phyloP scores from a whole-genome alignment of 2,888 invertebrate genomes.

The Cryptosula pallasiana region DNA sequence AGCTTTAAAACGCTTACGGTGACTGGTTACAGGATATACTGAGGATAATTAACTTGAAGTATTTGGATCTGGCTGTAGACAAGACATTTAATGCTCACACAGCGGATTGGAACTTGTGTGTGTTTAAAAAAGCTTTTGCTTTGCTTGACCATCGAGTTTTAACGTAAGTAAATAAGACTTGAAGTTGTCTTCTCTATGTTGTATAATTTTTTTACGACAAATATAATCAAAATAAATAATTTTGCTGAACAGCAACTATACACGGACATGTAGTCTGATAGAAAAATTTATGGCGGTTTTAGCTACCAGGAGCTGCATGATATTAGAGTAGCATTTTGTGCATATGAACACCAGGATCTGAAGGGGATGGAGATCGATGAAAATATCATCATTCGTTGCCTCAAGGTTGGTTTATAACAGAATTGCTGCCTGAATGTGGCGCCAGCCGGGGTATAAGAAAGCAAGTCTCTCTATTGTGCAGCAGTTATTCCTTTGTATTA shows the following conservation, averaged over 20 bases:
- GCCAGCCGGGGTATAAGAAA: too few species aligned
- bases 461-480: too few species aligned
- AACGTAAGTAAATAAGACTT: conserved; percentile 29
- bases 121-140: conserved; percentile 34
- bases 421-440: too few species aligned
- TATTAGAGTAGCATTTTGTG: conserved; percentile 42
- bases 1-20: too few species aligned
- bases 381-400: conserved; percentile 38
- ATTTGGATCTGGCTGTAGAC: conserved; percentile 38
- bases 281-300: neutral
- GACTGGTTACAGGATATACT: conserved; percentile 38
- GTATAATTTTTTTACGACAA: too few species aligned
- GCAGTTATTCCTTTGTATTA: neutral
- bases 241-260: too few species aligned
- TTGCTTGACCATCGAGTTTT: conserved; percentile 33
- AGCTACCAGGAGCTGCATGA: conserved; percentile 44
- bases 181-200: too few species aligned
- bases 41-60: conserved; percentile 38
- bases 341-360: conserved; percentile 44
- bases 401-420: conserved; percentile 37
- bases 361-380: conserved; percentile 41
- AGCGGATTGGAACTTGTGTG: conserved; percentile 46
- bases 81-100: conserved; percentile 45
- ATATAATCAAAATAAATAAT: too few species aligned
- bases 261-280: too few species aligned